A percentile compares a stretch with the other conserved stretches of the same genome.
Evolutionary conservation across 1,140 invertebrate genomes (phyloP).

Genomic region (Aphelenchoides avenae): DNA sequence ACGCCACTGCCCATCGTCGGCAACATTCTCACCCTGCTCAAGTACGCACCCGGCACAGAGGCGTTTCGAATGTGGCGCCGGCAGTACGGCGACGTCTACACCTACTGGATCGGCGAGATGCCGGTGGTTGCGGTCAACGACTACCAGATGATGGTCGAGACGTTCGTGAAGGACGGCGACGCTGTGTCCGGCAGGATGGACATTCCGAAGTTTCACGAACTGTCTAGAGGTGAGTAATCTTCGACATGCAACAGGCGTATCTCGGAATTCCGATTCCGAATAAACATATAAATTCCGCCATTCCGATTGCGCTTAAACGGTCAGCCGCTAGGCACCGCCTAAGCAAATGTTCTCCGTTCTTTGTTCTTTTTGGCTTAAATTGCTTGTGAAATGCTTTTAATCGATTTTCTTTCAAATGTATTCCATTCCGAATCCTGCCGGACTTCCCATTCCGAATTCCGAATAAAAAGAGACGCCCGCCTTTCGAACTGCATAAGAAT

Average conservation of each 20-base stretch:
- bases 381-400: constrained; percentile 4
- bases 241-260: background rate
- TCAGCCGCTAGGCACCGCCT: background rate
- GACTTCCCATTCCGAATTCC: background rate
- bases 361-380: background rate
- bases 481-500: background rate
- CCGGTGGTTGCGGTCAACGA: constrained; percentile 33
- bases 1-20: constrained; percentile 28
- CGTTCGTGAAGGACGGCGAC: constrained; percentile 41
- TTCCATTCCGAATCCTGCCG: background rate
- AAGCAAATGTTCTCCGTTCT: background rate
- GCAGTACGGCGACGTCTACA: constrained; percentile 23
- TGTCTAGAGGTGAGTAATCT: constrained; percentile 22
- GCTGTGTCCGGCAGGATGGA: constrained; percentile 32
- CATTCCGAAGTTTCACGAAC: constrained; percentile 27
- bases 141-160: constrained; percentile 34
- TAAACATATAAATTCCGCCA: background rate
- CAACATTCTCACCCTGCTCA: no score
- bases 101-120: constrained; percentile 26
- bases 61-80: no score
- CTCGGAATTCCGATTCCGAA: background rate
- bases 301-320: no score
- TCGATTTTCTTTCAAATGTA: background rate
- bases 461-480: background rate
- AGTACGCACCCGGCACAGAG: no score